phyloP scores from a whole-genome alignment of 2,797 vertebrate genomes.

The Hafferia zeledoni region DNA sequence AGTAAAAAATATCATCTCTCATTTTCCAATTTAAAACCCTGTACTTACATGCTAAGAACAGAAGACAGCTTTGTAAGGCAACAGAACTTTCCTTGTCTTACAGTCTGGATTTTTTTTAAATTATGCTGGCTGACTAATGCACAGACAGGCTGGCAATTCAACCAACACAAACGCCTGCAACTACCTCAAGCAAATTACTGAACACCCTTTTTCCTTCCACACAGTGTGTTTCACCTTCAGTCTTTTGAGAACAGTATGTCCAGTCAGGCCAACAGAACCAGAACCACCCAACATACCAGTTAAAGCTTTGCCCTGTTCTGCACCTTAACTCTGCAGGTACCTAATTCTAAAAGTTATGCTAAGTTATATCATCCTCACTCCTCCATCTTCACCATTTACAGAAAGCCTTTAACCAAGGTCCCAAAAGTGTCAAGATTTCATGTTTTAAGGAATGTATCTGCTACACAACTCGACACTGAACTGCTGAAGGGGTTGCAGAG shows the following conservation, averaged over 20 bases:
- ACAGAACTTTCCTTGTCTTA: constrained; percentile 39
- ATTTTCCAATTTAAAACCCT: constrained; percentile 13
- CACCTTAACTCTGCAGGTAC: neutral
- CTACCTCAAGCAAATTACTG: constrained; percentile 6
- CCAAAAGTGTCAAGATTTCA: rapidly evolving
- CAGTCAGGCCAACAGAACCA: neutral
- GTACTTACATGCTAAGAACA: constrained; percentile 8
- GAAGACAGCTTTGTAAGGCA: constrained; percentile 43
- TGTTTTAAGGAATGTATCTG: neutral
- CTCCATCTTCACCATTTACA: neutral
- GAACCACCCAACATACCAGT: neutral
- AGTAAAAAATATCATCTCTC: constrained; percentile 17
- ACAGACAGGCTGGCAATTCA: constrained; percentile 57
- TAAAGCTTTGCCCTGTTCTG: neutral
- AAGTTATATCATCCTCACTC: rapidly evolving
- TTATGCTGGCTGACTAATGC: constrained; percentile 25
- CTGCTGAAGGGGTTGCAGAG: neutral
- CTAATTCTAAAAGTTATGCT: neutral
- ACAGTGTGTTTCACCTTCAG: neutral
- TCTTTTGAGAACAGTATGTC: neutral
- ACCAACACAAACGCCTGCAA: neutral
- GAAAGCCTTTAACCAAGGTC: neutral
- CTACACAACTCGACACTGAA: neutral
- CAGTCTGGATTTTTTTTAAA: neutral
- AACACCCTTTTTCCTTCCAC: neutral